Conservation (phyloP, 2,113 vertebrate species). For the Hiodon tergisus region DNA sequence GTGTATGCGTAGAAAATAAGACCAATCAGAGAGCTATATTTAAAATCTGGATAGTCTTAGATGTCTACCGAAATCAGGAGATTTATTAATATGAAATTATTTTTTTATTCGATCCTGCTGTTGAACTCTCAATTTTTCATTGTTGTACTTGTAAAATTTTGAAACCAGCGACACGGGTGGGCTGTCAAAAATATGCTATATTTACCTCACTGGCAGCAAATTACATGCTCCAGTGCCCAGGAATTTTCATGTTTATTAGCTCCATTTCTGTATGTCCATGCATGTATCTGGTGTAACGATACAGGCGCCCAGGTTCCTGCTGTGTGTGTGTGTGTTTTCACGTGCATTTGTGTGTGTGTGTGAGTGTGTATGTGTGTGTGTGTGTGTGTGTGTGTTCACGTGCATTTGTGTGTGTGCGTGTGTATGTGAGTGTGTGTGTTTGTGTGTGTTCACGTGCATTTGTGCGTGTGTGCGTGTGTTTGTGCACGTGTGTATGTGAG, state of each 20-base stretch:
- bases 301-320: background rate
- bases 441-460: too few species aligned
- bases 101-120: background rate
- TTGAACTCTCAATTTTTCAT: too few species aligned
- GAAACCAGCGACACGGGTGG: background rate
- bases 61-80: background rate
- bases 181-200: background rate
- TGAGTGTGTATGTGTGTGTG: background rate
- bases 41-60: too few species aligned
- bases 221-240: background rate
- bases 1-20: too few species aligned
- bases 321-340: constrained; percentile 5
- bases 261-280: background rate
- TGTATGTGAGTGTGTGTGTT: background rate
- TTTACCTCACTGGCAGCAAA: constrained; percentile 31
- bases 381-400: too few species aligned
- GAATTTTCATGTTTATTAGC: background rate
- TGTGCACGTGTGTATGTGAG: too few species aligned
- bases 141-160: too few species aligned
- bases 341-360: background rate
- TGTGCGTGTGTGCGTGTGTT: too few species aligned
- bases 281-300: background rate
- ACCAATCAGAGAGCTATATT: too few species aligned
- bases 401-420: too few species aligned
- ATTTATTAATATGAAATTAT: background rate